Base-by-base conservation (phyloP, 2,888 invertebrate genomes). In the Heliconius sara region DNA sequence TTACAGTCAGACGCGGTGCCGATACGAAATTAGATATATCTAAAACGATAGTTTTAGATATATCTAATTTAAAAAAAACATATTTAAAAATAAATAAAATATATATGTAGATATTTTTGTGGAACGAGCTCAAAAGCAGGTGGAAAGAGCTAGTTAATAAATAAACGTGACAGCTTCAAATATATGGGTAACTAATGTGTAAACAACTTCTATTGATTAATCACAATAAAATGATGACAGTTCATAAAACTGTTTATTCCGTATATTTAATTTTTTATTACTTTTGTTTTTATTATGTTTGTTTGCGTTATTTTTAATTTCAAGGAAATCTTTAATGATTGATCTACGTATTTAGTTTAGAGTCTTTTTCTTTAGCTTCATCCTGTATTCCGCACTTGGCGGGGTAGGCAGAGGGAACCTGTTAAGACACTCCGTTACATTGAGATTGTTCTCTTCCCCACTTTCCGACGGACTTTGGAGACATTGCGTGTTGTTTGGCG, bases 171-270 rank as follows among this genome's bases (percentile, higher is more conserved):
- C 68, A 10, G 72, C 57, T 30, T 57, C 47, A 22, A 57, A 52
- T 52, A 22, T 57, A 57, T 75, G 47, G 27, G 19, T 25, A 34
- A 65, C 27, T 65, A 66, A 82, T 78, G 81, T 83, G 79, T 84
- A 83, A 85, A 84, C 84, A 84, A 84, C 85, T 84, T 84, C 81
- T 82, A 81, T 84, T 79, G 82, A 84, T 78, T 77, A 77, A 67
- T 73, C 25, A 78, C 74, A 76, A 79, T 34, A 67, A 77, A 67
- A 70, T 80, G 71, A 76, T 73, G 60, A 60, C 74, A 72, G 75
- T 30, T 63, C 60, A 65, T 75, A 75, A 75, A 75, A 75, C 25
- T 75, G 63, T 65, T 75, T 63, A 39, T 63, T 75, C 12, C 47
- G 73, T 73, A 60, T 60, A 52, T 57, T 60, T 34, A 39, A 60